Evolutionary conservation across 2,113 vertebrate species (phyloP).

Genomic region (Corythornis cristatus): DNA sequence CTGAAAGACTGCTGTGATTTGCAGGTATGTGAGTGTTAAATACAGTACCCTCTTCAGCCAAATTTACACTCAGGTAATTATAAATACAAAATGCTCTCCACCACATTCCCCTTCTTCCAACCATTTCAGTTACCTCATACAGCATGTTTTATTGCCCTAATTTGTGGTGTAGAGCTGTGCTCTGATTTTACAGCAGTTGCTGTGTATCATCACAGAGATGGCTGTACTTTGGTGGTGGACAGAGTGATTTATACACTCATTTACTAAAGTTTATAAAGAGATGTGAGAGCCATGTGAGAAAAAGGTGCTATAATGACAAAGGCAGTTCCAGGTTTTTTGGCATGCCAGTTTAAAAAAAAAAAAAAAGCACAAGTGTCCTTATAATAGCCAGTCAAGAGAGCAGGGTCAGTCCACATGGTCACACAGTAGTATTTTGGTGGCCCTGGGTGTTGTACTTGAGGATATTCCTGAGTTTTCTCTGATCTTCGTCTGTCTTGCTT

Average conservation of each 20-base stretch:
- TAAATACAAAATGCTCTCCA: not conserved
- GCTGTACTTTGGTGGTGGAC: constrained; percentile 1
- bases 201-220: constrained; percentile 18
- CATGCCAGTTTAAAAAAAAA: not conserved
- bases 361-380: not conserved
- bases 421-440: not conserved
- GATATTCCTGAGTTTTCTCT: not conserved
- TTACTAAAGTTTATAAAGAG: constrained; percentile 50
- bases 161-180: not conserved
- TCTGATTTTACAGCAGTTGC: constrained; percentile 47
- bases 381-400: not conserved
- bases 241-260: constrained; percentile 52
- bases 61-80: constrained; percentile 10
- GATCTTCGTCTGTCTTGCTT: not conserved
- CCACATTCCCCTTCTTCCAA: not conserved
- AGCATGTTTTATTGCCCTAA: constrained; percentile 26
- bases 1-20: not conserved
- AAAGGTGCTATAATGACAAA: not conserved
- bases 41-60: not conserved
- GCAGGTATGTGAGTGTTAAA: not conserved
- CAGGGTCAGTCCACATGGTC: not conserved
- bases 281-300: constrained; percentile 30
- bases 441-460: not conserved
- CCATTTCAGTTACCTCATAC: not conserved
- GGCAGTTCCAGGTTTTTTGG: not conserved